A percentile compares a stretch with the other conserved stretches of the same genome.
Conservation (phyloP, 2,888 invertebrate species). For the Aphrophora alni region DNA sequence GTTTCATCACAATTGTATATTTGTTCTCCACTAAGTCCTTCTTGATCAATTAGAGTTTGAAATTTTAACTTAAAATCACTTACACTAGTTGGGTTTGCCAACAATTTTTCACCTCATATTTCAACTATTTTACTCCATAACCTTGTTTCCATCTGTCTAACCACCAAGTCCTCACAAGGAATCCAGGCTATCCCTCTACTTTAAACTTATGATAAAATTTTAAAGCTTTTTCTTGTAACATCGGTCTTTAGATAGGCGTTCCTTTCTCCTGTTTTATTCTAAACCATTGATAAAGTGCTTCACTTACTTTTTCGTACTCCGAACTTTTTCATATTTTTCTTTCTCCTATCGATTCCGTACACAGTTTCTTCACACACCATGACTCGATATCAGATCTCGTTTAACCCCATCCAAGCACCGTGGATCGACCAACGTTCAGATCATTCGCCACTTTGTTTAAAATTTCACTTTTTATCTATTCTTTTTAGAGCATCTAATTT, state of each 20-base stretch:
- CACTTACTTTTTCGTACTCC: neutral
- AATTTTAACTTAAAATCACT: too few relatives aligned
- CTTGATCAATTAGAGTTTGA: too few relatives aligned
- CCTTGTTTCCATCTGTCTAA: too few relatives aligned
- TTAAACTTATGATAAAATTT: neutral
- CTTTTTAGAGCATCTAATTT: slow-evolving; percentile 42
- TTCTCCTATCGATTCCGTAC: neutral
- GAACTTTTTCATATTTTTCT: neutral
- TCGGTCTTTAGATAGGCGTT: neutral
- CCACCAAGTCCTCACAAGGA: too few relatives aligned
- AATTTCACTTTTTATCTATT: slow-evolving; percentile 39
- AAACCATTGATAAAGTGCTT: neutral
- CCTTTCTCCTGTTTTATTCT: neutral
- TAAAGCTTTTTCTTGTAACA: neutral
- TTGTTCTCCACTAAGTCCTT: too few relatives aligned
- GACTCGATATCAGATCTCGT: slow-evolving; percentile 39
- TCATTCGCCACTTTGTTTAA: slow-evolving; percentile 33
- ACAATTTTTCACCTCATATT: too few relatives aligned
- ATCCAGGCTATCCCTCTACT: too few relatives aligned
- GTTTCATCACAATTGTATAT: too few relatives aligned
- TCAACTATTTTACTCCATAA: too few relatives aligned
- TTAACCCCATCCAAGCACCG: slow-evolving; percentile 40
- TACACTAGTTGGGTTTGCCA: too few relatives aligned
- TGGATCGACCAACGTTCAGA: slow-evolving; percentile 39
- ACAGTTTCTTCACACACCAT: slow-evolving; percentile 14